phyloP scores from a whole-genome alignment of 2,113 vertebrate species.

The Dascyllus trimaculatus region DNA sequence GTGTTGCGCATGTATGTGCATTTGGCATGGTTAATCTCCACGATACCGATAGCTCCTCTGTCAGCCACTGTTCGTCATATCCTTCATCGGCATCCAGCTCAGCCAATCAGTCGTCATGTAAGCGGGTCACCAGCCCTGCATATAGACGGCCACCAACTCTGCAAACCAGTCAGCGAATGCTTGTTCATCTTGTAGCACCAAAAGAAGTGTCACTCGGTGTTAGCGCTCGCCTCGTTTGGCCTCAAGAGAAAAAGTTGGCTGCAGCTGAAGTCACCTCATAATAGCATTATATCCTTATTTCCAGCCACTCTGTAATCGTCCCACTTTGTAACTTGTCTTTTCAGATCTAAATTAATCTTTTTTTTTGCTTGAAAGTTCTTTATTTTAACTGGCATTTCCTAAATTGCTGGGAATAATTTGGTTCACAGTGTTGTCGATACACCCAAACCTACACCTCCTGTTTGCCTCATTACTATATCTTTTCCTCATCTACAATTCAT shows the following conservation, averaged over 20 bases:
- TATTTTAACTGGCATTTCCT: no score
- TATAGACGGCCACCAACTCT: constrained; percentile 4
- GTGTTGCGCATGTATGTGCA: constrained; percentile 24
- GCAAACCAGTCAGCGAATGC: constrained; percentile 8
- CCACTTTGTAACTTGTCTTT: no score
- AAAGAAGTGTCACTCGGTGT: constrained; percentile 6
- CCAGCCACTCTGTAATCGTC: no score
- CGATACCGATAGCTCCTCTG: constrained; percentile 28
- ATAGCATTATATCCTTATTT: no score
- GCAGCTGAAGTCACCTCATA: background rate
- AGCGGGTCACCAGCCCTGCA: constrained; percentile 46
- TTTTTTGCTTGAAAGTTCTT: no score
- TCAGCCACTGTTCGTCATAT: constrained; percentile 10
- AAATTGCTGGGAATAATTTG: no score
- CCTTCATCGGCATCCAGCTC: constrained; percentile 17
- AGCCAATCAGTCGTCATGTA: constrained; percentile 9
- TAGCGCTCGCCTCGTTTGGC: background rate
- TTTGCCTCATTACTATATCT: no score
- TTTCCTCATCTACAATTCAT: no score
- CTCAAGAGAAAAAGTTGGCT: background rate
- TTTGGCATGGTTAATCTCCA: constrained; percentile 25
- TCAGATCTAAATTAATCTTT: no score
- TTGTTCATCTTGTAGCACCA: background rate
- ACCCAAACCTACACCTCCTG: no score
- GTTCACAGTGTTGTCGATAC: no score